A percentile compares a stretch with the other conserved stretches of the same genome.
Conservation (phyloP, 2,888 invertebrate species). For the Catocala sponsa region DNA sequence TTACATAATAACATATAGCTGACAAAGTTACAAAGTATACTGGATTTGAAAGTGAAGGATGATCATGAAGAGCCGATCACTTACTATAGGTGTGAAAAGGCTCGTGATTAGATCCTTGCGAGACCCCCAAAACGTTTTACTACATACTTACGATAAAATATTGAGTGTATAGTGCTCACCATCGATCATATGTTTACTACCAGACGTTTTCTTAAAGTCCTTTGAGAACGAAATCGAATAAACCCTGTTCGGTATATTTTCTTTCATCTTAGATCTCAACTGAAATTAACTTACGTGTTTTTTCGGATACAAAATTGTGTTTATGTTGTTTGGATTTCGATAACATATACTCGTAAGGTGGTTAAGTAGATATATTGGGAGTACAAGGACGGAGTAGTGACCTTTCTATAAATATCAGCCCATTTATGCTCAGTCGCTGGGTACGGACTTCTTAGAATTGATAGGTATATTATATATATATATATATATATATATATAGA, state of each 20-base stretch:
- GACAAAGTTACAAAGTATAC: no score
- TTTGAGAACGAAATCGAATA: constrained; percentile 14
- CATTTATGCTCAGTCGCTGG: no score
- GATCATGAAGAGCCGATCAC: no score
- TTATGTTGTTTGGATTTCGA: neutral
- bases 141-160: neutral
- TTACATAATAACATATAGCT: no score
- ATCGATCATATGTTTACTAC: constrained; percentile 6
- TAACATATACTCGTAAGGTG: no score
- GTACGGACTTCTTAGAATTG: no score
- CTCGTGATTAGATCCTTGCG: neutral
- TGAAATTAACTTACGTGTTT: constrained; percentile 11
- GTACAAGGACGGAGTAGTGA: no score
- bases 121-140: neutral
- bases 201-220: constrained; percentile 6
- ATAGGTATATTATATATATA: no score
- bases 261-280: constrained; percentile 15
- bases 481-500: no score
- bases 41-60: no score
- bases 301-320: constrained; percentile 6
- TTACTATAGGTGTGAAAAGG: neutral
- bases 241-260: constrained; percentile 2
- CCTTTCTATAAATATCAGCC: no score
- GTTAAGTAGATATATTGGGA: no score
- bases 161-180: neutral